These are phyloP conservation scores for Lasiurus cinereus DNA, from an alignment of 2,113 vertebrate species.

Conservation along the genomic window DNA sequence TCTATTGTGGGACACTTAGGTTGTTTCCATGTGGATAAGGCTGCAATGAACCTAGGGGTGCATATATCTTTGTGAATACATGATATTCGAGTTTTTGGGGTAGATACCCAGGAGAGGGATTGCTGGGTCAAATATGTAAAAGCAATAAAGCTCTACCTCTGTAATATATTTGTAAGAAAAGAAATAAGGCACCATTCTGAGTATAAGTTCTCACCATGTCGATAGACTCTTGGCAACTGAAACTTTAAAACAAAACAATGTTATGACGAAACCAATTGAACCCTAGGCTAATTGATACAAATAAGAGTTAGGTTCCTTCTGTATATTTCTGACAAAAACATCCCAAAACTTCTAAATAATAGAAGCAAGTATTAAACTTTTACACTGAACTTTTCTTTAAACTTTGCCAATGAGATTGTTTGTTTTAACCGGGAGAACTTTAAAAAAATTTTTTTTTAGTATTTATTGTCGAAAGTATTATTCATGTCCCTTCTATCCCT, in stretches of 20 bases:
- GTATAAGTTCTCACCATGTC: neutral
- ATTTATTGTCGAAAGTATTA: too few species aligned
- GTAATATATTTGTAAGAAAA: conserved; percentile 7
- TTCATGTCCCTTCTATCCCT: too few species aligned
- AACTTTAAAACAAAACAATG: neutral
- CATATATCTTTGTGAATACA: too few species aligned
- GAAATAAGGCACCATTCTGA: neutral
- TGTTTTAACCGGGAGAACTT: neutral
- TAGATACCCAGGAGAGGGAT: too few species aligned
- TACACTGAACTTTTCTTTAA: neutral
- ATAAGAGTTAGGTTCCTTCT: neutral
- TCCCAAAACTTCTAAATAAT: neutral
- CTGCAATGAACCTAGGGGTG: too few species aligned
- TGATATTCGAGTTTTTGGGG: too few species aligned
- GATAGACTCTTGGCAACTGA: neutral
- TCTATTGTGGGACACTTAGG: too few species aligned
- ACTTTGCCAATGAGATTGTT: neutral
- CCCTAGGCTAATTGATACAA: neutral
- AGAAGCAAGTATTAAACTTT: neutral
- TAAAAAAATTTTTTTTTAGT: neutral
- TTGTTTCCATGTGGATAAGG: too few species aligned
- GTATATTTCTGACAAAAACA: neutral
- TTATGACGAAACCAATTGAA: neutral
- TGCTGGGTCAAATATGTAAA: neutral
- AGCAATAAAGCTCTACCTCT: neutral